Evolutionary conservation across 2,888 invertebrate species (phyloP), one percentile per base, ranked within the genome.

Genomic region (Ormyrus nitidulus): DNA sequence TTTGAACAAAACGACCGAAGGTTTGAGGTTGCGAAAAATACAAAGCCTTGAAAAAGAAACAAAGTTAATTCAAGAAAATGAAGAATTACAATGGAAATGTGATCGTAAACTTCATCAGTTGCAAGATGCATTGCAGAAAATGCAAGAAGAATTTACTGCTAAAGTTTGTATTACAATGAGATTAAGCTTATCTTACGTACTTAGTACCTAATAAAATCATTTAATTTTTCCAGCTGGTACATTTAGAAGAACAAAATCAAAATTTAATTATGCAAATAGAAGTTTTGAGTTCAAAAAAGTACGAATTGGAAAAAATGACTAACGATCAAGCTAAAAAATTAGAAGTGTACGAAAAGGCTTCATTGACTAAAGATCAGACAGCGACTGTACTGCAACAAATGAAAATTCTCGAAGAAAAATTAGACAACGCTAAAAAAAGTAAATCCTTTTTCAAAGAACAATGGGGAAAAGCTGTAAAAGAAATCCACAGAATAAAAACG

Each of bases 391-490:
- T 95, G 70, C 93, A 93, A 72, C 93, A 96, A 88, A 87, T 96
- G 87, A 92, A 93, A 74, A 91, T 91, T 69, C 86, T 95, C 10
- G 94, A 95, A 86, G 93, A 94, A 86, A 94, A 94, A 85, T 91
- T 94, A 68, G 92, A 93, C 81, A 92, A 92, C 77, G 93, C 94
- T 3, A 92, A 93, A 76, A 93, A 93, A 77, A 93, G 94, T 56
- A 95, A 95, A 88, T 91, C 92, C 11, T 95, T 94, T 87, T 96
- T 96, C 90, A 95, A 96, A 86, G 94, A 94, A 84, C 94, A 95
- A 86, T 96, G 95, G 95, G 93, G 93, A 1, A 93, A 93, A 81
- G 93, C 94, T 0, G 93, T 94, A 3, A 91, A 94, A 0, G 95
- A 95, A 85, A 91, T 95, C 74, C 95, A 95, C 81, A 91, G 92